These are phyloP conservation scores for Notodonta ziczac DNA, from an alignment of 2,888 invertebrate species.

Conservation along the genomic window DNA sequence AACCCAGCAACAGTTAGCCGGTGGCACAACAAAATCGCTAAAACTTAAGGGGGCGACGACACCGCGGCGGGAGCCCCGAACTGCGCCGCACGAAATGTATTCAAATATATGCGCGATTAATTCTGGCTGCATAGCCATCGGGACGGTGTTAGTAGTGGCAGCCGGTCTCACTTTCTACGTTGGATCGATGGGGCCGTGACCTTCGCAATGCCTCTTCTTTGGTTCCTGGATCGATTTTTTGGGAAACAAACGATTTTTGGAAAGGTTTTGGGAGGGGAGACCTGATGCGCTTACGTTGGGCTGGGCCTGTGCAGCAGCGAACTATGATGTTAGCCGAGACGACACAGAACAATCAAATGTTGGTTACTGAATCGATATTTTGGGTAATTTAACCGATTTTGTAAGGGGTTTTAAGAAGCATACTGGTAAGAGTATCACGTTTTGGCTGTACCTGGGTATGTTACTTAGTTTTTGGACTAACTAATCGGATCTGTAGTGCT, in stretches of 20 bases:
- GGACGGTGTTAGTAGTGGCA: conserved; percentile 84
- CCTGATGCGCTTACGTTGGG: not conserved
- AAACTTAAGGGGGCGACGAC: conserved; percentile 83
- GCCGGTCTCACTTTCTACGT: conserved; percentile 83
- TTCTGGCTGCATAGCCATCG: conserved; percentile 84
- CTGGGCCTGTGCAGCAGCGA: not conserved
- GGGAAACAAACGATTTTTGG: conserved; percentile 7
- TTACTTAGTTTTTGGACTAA: too few relatives aligned
- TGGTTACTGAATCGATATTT: not conserved
- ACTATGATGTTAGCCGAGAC: not conserved
- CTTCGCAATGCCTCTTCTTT: conserved; percentile 80
- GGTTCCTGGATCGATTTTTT: conserved; percentile 75
- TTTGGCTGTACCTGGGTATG: too few relatives aligned
- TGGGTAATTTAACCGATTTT: not conserved
- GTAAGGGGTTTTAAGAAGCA: too few relatives aligned
- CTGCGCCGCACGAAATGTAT: conserved; percentile 75
- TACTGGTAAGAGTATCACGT: too few relatives aligned
- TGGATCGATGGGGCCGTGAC: conserved; percentile 84
- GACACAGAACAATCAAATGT: too few relatives aligned
- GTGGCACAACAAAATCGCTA: conserved; percentile 73
- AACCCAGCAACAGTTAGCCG: conserved; percentile 27
- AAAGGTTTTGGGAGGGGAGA: not conserved
- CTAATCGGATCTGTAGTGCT: too few relatives aligned
- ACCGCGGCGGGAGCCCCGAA: conserved; percentile 62
- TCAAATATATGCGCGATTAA: conserved; percentile 86